Conservation (phyloP, 2,113 vertebrate genomes). For the Caloenas nicobarica region DNA sequence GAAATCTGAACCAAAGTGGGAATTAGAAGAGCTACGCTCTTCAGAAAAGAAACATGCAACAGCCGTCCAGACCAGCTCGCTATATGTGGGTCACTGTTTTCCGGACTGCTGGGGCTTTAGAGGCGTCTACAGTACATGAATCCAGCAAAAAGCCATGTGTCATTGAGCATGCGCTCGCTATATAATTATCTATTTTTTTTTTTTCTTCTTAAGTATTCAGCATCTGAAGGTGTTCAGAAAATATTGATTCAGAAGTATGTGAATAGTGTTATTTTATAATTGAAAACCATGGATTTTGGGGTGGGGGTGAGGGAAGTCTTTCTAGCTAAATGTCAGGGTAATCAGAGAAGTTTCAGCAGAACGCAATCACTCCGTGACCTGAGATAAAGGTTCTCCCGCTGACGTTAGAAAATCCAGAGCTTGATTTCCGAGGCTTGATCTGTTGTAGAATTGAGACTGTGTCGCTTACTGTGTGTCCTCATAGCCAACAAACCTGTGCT, state of each 20-base stretch:
- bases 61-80: neutral
- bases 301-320: neutral
- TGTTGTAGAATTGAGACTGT: neutral
- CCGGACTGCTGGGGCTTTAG: neutral
- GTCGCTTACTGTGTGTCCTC: neutral
- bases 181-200: constrained; percentile 22
- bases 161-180: constrained; percentile 32
- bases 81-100: neutral
- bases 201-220: constrained; percentile 70
- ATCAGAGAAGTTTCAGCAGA: constrained; percentile 36
- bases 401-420: neutral
- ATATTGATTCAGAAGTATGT: constrained; percentile 69
- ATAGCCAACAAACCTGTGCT: neutral
- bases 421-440: neutral
- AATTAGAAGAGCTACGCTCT: neutral
- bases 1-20: neutral
- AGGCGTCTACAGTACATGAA: neutral
- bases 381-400: neutral
- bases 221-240: constrained; percentile 73
- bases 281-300: constrained; percentile 9
- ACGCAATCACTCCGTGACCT: neutral
- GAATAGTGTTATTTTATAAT: constrained; percentile 68
- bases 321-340: constrained; percentile 29
- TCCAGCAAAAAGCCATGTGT: constrained; percentile 58
- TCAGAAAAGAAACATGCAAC: neutral